A percentile compares a stretch with the other conserved stretches of the same genome.
These are phyloP conservation scores for Todiramphus saurophagus DNA, from an alignment of 2,113 vertebrate genomes.

Conservation along the genomic window DNA sequence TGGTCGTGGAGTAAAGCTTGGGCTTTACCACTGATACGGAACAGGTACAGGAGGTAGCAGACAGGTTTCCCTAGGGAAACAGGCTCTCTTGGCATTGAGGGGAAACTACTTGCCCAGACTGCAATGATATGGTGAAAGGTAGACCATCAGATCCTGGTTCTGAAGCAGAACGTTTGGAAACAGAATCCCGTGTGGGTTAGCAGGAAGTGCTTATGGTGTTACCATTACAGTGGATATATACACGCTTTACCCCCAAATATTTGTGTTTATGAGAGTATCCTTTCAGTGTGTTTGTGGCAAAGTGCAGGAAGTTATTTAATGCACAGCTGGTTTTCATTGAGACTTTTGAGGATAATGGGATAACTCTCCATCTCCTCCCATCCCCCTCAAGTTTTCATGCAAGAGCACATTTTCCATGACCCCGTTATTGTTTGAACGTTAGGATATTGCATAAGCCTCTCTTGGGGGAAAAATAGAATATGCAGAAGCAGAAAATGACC, in stretches of 20 bases:
- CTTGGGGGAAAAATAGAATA: slow-evolving; percentile 36
- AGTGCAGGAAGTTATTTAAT: slow-evolving; percentile 45
- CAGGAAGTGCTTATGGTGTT: not conserved
- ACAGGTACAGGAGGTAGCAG: not conserved
- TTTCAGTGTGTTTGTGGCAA: slow-evolving; percentile 14
- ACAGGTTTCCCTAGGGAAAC: not conserved
- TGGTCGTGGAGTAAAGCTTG: not conserved
- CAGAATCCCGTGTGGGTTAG: not conserved
- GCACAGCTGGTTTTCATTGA: slow-evolving; percentile 65
- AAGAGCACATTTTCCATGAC: slow-evolving; percentile 66
- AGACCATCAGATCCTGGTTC: not conserved
- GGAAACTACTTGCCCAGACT: not conserved
- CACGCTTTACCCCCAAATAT: not conserved
- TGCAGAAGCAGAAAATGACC: slow-evolving; percentile 34
- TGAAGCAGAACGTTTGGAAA: accelerated
- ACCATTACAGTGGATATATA: not conserved
- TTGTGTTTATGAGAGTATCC: slow-evolving; percentile 17
- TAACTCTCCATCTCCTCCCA: not conserved
- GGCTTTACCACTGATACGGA: not conserved
- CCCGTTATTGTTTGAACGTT: slow-evolving; percentile 46
- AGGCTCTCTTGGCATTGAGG: accelerated
- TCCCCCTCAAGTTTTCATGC: not conserved
- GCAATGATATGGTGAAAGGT: not conserved
- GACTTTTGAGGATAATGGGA: slow-evolving; percentile 37
- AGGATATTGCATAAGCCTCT: slow-evolving; percentile 66